A percentile compares a stretch with the other conserved stretches of the same genome.
Conservation (phyloP, 2,113 vertebrate genomes). For the Carlito syrichta region DNA sequence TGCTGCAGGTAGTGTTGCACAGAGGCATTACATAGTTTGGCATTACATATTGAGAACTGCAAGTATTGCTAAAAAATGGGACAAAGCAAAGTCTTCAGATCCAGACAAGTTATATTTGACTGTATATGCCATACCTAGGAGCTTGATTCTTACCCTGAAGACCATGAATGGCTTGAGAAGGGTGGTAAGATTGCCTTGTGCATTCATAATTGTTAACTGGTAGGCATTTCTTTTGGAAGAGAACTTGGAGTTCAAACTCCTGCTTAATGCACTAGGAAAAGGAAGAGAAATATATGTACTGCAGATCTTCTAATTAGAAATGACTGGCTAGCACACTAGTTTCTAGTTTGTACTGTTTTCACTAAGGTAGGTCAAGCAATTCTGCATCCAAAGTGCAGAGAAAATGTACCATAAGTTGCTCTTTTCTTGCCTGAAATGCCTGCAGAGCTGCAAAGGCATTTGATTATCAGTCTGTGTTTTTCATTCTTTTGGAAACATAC, state of each 20-base stretch:
- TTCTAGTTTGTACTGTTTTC: conserved; percentile 51
- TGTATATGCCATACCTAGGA: background rate
- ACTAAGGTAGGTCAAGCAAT: conserved; percentile 29
- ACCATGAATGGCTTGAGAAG: background rate
- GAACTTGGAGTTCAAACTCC: conserved; percentile 34
- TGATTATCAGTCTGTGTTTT: conserved; percentile 36
- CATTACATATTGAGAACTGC: background rate
- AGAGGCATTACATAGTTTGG: background rate
- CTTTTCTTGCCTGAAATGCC: conserved; percentile 5
- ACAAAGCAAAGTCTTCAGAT: background rate
- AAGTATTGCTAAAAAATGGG: background rate
- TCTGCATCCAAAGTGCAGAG: conserved; percentile 24
- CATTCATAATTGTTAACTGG: background rate
- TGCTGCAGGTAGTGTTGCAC: background rate
- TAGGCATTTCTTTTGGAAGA: conserved; percentile 30
- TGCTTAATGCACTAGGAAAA: conserved; percentile 22
- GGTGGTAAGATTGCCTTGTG: background rate
- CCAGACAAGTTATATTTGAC: background rate
- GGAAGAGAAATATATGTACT: conserved; percentile 2
- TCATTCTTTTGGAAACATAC: background rate
- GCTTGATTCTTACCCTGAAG: background rate
- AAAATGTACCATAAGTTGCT: conserved; percentile 14
- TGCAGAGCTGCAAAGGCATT: conserved; percentile 5
- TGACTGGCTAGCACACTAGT: background rate
- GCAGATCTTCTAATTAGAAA: background rate